These are phyloP conservation scores for Timema podura DNA, from an alignment of 2,888 invertebrate genomes.

Conservation along the genomic window DNA sequence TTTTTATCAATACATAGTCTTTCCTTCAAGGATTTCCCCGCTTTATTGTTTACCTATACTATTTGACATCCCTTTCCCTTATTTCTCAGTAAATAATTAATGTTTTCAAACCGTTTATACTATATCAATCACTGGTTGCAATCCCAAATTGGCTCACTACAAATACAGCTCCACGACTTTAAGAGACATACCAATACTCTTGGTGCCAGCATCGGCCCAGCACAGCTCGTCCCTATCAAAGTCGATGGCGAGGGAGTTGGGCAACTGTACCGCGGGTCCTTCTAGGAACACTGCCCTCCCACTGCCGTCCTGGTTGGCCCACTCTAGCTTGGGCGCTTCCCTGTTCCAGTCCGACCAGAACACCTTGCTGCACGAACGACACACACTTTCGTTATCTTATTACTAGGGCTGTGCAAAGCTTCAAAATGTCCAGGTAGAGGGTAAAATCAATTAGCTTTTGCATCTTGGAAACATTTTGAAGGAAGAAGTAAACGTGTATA, in stretches of 20 bases:
- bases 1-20: too few species aligned
- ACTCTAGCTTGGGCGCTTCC: constrained; percentile 84
- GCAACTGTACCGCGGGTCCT: constrained; percentile 66
- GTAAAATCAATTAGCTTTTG: too few species aligned
- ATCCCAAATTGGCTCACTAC: too few species aligned
- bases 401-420: neutral
- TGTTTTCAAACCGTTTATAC: too few species aligned
- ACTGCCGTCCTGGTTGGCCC: constrained; percentile 89
- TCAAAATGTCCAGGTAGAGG: too few species aligned
- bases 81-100: neutral
- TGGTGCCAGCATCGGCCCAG: constrained; percentile 90
- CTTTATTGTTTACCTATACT: too few species aligned
- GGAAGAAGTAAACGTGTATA: too few species aligned
- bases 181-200: constrained; percentile 47
- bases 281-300: constrained; percentile 67
- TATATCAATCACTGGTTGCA: too few species aligned
- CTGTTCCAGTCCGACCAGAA: constrained; percentile 99
- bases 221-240: constrained; percentile 81
- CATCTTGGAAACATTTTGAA: too few species aligned
- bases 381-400: neutral
- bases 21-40: too few species aligned
- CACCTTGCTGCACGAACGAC: constrained; percentile 64
- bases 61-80: too few species aligned
- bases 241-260: constrained; percentile 91
- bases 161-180: too few species aligned